phyloP scores from a whole-genome alignment of 2,797 vertebrate species.

The Oryzias dopingdopingensis region DNA sequence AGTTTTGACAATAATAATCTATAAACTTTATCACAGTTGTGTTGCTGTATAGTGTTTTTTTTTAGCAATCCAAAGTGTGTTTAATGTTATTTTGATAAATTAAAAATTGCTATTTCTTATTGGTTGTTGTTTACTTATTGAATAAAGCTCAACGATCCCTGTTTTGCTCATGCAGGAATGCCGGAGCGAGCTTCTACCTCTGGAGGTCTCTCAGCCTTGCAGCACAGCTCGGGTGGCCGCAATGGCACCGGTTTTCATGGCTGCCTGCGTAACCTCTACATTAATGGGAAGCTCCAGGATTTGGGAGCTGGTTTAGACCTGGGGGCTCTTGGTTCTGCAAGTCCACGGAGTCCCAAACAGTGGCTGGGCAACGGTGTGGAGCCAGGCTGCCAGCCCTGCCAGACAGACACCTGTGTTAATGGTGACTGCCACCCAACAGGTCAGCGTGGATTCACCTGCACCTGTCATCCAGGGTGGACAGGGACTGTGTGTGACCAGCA shows the following conservation, averaged over 20 bases:
- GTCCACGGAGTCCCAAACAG: constrained; percentile 79
- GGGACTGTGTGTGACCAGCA: constrained; percentile 90
- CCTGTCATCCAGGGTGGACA: constrained; percentile 92
- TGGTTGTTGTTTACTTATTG: background rate
- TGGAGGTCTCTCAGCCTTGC: constrained; percentile 82
- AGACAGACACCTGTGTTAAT: constrained; percentile 87
- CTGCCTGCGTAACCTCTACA: constrained; percentile 91
- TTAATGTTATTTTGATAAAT: no score
- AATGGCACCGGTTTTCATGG: constrained; percentile 95
- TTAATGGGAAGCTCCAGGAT: constrained; percentile 94
- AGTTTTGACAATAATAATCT: no score
- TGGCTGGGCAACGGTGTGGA: constrained; percentile 89
- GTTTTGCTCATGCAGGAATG: constrained; percentile 82
- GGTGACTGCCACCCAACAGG: constrained; percentile 88
- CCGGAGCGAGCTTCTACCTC: constrained; percentile 80
- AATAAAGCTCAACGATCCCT: background rate
- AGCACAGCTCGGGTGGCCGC: constrained; percentile 82
- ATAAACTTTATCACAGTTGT: no score
- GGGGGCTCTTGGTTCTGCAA: constrained; percentile 75
- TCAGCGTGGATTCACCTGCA: constrained; percentile 89
- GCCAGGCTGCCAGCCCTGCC: constrained; percentile 93
- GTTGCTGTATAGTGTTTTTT: no score
- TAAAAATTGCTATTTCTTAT: background rate
- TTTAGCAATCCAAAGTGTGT: no score
- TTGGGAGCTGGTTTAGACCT: constrained; percentile 84